Evolutionary conservation across 2,113 vertebrate species (phyloP).

Genomic region (Thunnus maccoyii): DNA sequence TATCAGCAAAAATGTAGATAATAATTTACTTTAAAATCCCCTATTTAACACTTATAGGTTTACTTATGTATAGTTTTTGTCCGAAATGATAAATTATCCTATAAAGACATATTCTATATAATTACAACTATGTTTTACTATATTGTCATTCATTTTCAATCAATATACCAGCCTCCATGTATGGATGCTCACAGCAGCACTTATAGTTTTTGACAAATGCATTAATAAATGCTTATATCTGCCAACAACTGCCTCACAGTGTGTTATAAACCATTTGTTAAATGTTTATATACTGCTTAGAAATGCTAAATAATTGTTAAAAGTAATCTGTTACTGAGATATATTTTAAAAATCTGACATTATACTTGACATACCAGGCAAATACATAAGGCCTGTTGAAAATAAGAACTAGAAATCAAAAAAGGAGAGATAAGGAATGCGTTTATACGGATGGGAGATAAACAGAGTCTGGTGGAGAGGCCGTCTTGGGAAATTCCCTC

Average conservation of each 20-base stretch:
- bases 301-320: too few species aligned
- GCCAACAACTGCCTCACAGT: neutral
- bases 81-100: neutral
- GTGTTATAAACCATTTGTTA: too few species aligned
- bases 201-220: neutral
- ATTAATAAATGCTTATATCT: neutral
- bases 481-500: slow-evolving; percentile 70
- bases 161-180: neutral
- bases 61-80: too few species aligned
- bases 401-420: slow-evolving; percentile 24
- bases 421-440: slow-evolving; percentile 35
- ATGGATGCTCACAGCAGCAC: neutral
- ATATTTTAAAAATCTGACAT: neutral
- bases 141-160: neutral
- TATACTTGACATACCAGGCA: neutral
- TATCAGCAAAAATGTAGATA: too few species aligned
- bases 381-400: slow-evolving; percentile 7
- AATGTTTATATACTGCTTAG: too few species aligned
- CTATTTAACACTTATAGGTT: too few species aligned
- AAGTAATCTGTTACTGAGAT: neutral
- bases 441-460: slow-evolving; percentile 56
- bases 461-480: slow-evolving; percentile 33
- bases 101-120: neutral
- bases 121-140: neutral
- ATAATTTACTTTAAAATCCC: too few species aligned